A percentile compares a stretch with the other conserved stretches of the same genome.
phyloP scores from a whole-genome alignment of 2,888 invertebrate genomes.

The Athalia circularis region DNA sequence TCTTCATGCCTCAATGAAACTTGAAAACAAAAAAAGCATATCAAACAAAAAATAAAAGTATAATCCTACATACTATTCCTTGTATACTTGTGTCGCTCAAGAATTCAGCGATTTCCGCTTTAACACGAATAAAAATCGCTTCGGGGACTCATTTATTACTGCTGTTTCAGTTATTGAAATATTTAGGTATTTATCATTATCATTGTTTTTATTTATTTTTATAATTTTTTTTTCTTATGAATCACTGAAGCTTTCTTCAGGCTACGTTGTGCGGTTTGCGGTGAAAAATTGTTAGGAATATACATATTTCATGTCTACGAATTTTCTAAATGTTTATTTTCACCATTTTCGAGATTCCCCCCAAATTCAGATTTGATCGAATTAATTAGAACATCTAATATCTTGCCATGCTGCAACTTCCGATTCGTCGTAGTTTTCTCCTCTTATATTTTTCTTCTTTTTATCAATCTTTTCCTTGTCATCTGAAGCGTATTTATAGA shows the following conservation, averaged over 20 bases:
- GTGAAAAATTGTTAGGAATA: slow-evolving; percentile 3
- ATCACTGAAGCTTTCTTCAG: not conserved
- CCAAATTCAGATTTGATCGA: no score
- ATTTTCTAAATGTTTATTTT: no score
- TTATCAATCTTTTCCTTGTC: no score
- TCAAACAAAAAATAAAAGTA: not conserved
- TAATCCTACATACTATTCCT: not conserved
- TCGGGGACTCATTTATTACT: not conserved
- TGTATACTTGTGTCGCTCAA: no score
- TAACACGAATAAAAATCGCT: not conserved
- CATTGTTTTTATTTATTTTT: not conserved
- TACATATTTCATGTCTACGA: not conserved
- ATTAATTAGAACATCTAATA: no score
- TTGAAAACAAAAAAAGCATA: not conserved
- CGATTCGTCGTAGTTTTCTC: no score
- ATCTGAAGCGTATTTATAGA: no score
- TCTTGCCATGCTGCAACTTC: no score
- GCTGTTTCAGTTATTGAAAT: not conserved
- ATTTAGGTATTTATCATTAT: not conserved
- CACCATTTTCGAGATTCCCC: no score
- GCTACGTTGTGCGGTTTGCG: no score
- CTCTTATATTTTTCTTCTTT: no score
- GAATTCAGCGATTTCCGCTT: no score
- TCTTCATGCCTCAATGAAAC: not conserved
- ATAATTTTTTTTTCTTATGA: not conserved